phyloP scores from a whole-genome alignment of 2,888 invertebrate genomes.

The Drosophila cyrtoloma region DNA sequence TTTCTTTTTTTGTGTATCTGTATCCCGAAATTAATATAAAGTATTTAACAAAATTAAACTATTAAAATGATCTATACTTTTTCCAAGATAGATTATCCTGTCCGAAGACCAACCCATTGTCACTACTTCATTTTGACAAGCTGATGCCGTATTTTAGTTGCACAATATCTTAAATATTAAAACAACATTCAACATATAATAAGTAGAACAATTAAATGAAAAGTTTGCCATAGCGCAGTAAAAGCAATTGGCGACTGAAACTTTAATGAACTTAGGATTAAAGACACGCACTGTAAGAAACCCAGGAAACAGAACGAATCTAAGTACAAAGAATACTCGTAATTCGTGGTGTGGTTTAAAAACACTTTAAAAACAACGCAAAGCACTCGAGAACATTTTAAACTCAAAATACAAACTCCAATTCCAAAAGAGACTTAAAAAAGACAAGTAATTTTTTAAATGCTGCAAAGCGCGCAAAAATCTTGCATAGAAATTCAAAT shows the following conservation, averaged over 20 bases:
- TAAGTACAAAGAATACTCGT: conserved; percentile 32
- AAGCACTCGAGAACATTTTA: conserved; percentile 42
- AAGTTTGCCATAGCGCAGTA: conserved; percentile 44
- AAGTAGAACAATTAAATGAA: conserved; percentile 11
- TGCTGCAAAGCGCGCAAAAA: conserved; percentile 67
- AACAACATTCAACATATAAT: conserved; percentile 34
- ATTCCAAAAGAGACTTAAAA: conserved; percentile 31
- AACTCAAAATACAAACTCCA: conserved; percentile 45
- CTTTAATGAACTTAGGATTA: conserved; percentile 19
- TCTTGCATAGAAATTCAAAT: conserved; percentile 70
- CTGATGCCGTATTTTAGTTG: conserved; percentile 3
- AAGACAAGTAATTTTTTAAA: conserved; percentile 18
- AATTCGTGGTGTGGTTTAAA: conserved; percentile 52
- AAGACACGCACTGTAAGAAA: conserved; percentile 36
- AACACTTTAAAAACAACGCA: conserved; percentile 38
- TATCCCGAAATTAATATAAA: background rate
- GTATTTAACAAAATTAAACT: background rate
- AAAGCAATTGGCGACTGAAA: conserved; percentile 48
- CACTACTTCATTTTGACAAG: conserved; percentile 2
- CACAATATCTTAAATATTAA: conserved; percentile 14
- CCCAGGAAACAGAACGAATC: conserved; percentile 11
- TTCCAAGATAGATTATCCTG: background rate
- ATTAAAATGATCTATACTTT: background rate
- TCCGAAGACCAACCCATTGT: background rate
- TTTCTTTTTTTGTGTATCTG: background rate